Percentiles rank a stretch among this genome's conserved stretches.
These are phyloP conservation scores for Cryptops parisi DNA, from an alignment of 2,888 invertebrate genomes.

Conservation along the genomic window DNA sequence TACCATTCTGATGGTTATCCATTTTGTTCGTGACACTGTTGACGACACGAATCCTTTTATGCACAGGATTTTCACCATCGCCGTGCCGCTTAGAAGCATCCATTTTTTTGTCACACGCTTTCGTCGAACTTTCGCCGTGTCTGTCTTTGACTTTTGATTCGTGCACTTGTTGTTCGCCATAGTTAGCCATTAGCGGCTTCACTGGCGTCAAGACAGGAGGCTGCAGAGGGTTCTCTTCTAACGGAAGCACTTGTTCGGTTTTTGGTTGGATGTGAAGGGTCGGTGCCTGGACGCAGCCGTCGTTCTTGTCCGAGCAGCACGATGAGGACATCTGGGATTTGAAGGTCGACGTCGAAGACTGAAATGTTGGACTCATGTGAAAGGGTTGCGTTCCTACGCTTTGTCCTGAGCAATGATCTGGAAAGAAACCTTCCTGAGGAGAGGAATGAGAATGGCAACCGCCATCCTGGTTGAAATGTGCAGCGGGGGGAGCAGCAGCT, in stretches of 20 bases:
- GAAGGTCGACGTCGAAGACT: not conserved
- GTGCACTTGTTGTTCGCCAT: slow-evolving; percentile 5
- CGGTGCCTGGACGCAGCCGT: slow-evolving; percentile 5
- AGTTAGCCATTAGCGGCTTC: not conserved
- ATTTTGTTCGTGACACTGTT: not conserved
- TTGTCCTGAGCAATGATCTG: slow-evolving; percentile 7
- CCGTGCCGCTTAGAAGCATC: not conserved
- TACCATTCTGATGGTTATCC: too few relatives aligned
- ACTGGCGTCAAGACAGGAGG: slow-evolving; percentile 9
- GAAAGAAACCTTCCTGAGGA: slow-evolving; percentile 8
- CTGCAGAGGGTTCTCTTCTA: not conserved
- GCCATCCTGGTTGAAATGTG: slow-evolving; percentile 4
- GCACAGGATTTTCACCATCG: too few relatives aligned
- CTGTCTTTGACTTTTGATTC: not conserved
- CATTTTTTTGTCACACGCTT: not conserved
- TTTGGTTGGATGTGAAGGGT: slow-evolving; percentile 10
- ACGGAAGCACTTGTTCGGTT: not conserved
- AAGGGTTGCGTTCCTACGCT: slow-evolving; percentile 2
- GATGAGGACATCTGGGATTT: not conserved
- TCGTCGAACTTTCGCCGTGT: not conserved
- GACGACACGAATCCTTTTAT: not conserved
- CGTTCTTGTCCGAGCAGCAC: not conserved
- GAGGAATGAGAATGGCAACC: slow-evolving; percentile 9
- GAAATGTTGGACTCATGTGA: slow-evolving; percentile 9
- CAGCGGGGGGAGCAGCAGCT: not conserved